Base-by-base conservation (phyloP, 2,113 vertebrate species). In the Brachyistius frenatus region DNA sequence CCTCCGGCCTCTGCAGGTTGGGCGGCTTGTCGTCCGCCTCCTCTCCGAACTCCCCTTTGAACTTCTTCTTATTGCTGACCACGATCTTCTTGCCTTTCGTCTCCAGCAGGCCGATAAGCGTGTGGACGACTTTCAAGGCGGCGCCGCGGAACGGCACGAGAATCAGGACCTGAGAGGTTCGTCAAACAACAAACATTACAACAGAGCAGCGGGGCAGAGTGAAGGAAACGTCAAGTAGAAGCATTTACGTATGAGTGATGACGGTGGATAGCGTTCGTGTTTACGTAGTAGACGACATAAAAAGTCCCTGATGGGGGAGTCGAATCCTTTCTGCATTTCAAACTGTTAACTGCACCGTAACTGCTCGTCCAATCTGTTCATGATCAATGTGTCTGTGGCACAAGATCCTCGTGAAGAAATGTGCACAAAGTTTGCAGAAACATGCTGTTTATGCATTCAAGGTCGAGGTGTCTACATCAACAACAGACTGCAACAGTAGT, bases 61-160 rank as follows among this genome's bases (percentile, higher is more conserved):
- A 99, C 53, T 97, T 95, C 88, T 99, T 99, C 83, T 99, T 99
- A 83, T 98, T 97, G 91, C 95, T 98, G 31, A 99, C 96, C 33
- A 97, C 94, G 3, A 98, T 94, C 86, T 96, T 97, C 77, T 91
- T 97, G 33, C 92, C 95, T 46, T 94, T 95, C 0, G 85, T 88
- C 88, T 99, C 97, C 11, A 99, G 92, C 46, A 99, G 94, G 65
- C 90, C 94, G 89, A 97, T 95, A 76, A 99, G 90, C 5, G 94
- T 89, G 73, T 98, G 97, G 3, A 98, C 93, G 30, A 99, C 92
- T 11, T 93, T 89, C 78, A 99, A 85, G 0, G 95, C 98, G 0
- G 91, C 91, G 8, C 97, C 97, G 44, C 98, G 95, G 78, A 99
- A 97, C 0, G 98, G 98, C 56, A 99, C 95, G 13, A 99, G 89